Conservation (phyloP, 1,140 invertebrate species). For the Eurosta solidaginis region DNA sequence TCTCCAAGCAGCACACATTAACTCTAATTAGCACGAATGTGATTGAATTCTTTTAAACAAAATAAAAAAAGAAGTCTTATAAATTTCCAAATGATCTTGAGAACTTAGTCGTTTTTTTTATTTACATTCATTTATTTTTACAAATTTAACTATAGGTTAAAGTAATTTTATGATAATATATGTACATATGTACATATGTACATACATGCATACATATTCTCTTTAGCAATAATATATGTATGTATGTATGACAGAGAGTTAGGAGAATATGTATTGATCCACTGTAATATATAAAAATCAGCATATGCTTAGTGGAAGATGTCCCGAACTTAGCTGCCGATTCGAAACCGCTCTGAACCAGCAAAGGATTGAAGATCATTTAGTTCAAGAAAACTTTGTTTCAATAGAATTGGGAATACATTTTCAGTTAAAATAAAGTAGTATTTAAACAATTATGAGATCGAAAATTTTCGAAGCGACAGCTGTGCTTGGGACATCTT, state of each 20-base stretch:
- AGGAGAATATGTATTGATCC: background rate
- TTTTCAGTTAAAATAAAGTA: too few relatives aligned
- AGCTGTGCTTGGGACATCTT: too few relatives aligned
- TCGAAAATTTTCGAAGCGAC: too few relatives aligned
- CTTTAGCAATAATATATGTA: constrained; percentile 3
- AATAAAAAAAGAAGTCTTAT: constrained; percentile 33
- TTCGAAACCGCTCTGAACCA: too few relatives aligned
- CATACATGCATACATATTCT: background rate
- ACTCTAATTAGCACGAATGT: constrained; percentile 36
- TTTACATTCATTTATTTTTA: constrained; percentile 33
- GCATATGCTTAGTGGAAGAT: background rate
- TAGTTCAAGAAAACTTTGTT: too few relatives aligned
- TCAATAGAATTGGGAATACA: too few relatives aligned
- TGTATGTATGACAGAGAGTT: background rate
- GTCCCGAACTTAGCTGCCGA: too few relatives aligned
- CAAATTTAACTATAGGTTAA: constrained; percentile 29
- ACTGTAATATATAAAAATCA: background rate
- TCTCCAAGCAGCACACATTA: constrained; percentile 15
- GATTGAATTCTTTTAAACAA: constrained; percentile 33
- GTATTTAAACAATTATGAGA: too few relatives aligned
- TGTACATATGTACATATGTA: constrained; percentile 7
- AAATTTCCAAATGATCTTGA: constrained; percentile 60
- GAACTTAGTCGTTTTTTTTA: constrained; percentile 58
- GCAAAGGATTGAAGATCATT: too few relatives aligned
- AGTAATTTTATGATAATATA: constrained; percentile 16